phyloP scores from a whole-genome alignment of 1,140 invertebrate species.

The Drosophila teissieri region DNA sequence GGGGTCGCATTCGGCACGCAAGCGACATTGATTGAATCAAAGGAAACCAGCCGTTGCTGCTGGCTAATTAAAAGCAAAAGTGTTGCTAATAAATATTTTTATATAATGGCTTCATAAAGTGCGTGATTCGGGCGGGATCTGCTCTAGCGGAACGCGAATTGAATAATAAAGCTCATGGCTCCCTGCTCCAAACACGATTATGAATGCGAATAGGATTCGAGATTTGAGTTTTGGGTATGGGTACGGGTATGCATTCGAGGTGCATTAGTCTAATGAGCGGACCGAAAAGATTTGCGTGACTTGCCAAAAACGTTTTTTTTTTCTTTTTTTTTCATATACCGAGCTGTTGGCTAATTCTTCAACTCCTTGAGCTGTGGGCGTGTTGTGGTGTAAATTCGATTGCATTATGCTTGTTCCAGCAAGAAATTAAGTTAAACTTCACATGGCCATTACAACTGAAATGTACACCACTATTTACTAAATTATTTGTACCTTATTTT shows the following conservation, averaged over 20 bases:
- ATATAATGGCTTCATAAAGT: constrained; percentile 79
- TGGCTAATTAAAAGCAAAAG: constrained; percentile 73
- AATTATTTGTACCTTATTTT: neutral
- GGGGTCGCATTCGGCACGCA: constrained; percentile 63
- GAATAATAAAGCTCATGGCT: constrained; percentile 65
- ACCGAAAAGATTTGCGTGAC: constrained; percentile 69
- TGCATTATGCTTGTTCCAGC: constrained; percentile 19
- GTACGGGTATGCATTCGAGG: constrained; percentile 4
- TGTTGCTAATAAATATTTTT: constrained; percentile 69
- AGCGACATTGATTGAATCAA: constrained; percentile 52
- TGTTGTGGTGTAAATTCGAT: constrained; percentile 28
- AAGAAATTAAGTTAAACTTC: constrained; percentile 1
- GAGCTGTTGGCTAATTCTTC: constrained; percentile 38
- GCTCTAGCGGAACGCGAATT: constrained; percentile 60
- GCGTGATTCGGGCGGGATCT: constrained; percentile 61
- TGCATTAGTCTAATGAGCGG: constrained; percentile 72
- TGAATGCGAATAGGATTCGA: constrained; percentile 58
- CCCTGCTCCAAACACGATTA: constrained; percentile 49
- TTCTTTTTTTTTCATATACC: neutral
- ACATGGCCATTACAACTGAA: neutral
- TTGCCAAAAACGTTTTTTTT: constrained; percentile 41
- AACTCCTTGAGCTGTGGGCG: constrained; percentile 28
- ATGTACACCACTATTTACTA: neutral
- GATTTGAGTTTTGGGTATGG: constrained; percentile 17
- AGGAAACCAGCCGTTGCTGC: constrained; percentile 52